Conservation (phyloP, 2,888 invertebrate genomes). For the Sympetrum striolatum region DNA sequence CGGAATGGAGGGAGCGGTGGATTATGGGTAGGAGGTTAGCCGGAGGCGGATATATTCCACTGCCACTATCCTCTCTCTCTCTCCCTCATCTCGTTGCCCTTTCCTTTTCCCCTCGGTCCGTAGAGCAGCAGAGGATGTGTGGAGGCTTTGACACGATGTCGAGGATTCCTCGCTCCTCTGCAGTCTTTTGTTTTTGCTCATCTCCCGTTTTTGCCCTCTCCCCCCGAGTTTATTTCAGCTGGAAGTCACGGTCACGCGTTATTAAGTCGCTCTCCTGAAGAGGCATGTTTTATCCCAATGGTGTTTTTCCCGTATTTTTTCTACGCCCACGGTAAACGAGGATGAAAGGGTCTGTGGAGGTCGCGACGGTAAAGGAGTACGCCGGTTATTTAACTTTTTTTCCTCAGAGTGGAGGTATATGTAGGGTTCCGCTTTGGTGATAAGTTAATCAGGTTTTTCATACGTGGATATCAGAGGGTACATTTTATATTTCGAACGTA, state of each 20-base stretch:
- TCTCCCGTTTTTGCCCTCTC: background rate
- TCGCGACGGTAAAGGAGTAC: background rate
- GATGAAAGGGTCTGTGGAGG: background rate
- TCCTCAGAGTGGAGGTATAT: background rate
- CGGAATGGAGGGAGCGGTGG: constrained; percentile 28
- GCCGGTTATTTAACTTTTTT: too few species aligned
- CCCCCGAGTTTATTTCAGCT: too few species aligned
- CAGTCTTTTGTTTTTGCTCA: background rate
- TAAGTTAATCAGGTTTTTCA: background rate
- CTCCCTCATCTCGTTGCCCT: background rate
- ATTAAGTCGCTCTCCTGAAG: too few species aligned
- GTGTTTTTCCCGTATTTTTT: too few species aligned
- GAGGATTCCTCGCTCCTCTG: background rate
- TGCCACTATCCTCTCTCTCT: background rate
- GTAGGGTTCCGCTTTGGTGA: background rate
- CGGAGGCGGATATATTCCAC: background rate
- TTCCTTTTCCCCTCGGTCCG: background rate
- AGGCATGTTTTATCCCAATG: too few species aligned
- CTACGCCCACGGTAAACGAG: background rate
- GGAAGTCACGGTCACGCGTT: too few species aligned
- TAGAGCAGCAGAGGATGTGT: background rate
- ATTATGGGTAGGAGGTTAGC: background rate
- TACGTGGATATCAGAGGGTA: background rate
- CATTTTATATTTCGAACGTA: background rate
- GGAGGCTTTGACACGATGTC: background rate